Evolutionary conservation across 2,113 vertebrate species (phyloP).

Genomic region (Petroica traversi): DNA sequence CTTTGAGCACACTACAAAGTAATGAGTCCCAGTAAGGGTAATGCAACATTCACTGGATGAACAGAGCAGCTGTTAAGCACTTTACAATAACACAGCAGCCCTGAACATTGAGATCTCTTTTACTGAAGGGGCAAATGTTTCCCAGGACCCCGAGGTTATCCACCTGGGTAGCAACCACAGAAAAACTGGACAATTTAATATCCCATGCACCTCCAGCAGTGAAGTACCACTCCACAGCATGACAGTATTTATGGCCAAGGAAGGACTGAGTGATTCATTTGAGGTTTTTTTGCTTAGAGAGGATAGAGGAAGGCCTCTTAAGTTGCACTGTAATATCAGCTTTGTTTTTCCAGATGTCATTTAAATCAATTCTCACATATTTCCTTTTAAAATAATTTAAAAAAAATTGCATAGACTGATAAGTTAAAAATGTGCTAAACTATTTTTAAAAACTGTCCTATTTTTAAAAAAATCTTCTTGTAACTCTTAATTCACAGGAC

Average conservation of each 20-base stretch:
- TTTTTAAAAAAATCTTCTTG: background rate
- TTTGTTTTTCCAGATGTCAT: background rate
- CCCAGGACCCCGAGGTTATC: slow-evolving; percentile 55
- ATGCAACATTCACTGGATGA: background rate
- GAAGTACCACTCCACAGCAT: background rate
- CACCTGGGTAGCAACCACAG: slow-evolving; percentile 26
- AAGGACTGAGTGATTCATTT: background rate
- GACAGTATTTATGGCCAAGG: background rate
- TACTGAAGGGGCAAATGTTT: slow-evolving; percentile 5
- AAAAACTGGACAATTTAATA: background rate
- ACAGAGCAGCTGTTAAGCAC: slow-evolving; percentile 10
- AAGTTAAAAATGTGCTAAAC: background rate
- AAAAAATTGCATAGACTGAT: background rate
- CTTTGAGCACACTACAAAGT: background rate
- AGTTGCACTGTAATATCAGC: background rate
- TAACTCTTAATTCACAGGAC: background rate
- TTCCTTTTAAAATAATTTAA: background rate
- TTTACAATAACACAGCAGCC: slow-evolving; percentile 7
- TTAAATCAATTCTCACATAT: background rate
- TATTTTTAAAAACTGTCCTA: background rate
- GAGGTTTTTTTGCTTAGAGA: background rate
- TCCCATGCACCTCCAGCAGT: background rate
- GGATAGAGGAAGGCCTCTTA: background rate
- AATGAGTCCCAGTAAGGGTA: background rate
- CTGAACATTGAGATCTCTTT: background rate